These are phyloP conservation scores for Willowsia nigromaculata DNA, from an alignment of 2,888 invertebrate species.

Conservation along the genomic window DNA sequence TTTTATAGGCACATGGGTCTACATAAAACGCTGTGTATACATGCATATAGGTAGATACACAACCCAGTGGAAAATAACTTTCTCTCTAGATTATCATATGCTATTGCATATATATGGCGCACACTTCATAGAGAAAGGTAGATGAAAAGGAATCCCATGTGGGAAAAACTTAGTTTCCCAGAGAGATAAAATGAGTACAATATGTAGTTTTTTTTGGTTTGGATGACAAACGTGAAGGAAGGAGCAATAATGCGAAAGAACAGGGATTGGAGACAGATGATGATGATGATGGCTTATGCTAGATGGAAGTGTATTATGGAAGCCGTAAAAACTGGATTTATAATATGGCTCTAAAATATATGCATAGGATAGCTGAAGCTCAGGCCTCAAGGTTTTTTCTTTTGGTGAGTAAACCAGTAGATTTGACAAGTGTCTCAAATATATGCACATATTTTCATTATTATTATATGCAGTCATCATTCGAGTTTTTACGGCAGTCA, in stretches of 20 bases:
- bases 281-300: constrained; percentile 13
- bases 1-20: neutral
- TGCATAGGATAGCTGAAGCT: too few relatives aligned
- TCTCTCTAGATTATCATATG: too few relatives aligned
- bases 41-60: neutral
- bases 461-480: too few relatives aligned
- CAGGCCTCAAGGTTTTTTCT: too few relatives aligned
- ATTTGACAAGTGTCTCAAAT: neutral
- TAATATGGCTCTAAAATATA: too few relatives aligned
- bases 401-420: neutral
- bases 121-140: neutral
- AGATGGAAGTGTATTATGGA: too few relatives aligned
- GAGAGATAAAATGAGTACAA: constrained; percentile 6
- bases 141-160: constrained; percentile 35
- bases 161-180: constrained; percentile 20
- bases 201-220: constrained; percentile 13
- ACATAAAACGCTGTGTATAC: neutral
- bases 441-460: neutral
- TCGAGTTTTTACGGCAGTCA: too few relatives aligned
- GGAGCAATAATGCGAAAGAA: constrained; percentile 18
- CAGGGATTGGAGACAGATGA: neutral
- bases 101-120: neutral
- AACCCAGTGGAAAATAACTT: too few relatives aligned
- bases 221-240: neutral
- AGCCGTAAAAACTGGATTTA: too few relatives aligned